Base-by-base conservation (phyloP, 1,140 invertebrate species). In the Tyrophagus putrescentiae region DNA sequence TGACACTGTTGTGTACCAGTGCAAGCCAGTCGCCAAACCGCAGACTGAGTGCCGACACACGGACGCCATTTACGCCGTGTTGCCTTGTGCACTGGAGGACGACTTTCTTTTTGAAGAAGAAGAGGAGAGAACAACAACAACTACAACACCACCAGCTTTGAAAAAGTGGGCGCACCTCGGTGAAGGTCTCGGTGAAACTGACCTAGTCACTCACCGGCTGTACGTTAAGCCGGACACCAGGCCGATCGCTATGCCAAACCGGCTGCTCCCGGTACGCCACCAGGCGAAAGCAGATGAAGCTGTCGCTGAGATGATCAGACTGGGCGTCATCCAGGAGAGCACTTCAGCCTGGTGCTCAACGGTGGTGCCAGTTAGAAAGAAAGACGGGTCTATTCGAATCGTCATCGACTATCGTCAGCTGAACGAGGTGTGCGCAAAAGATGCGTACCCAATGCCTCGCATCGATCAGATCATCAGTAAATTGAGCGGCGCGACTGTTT, bases 381-480 rank as follows among this genome's bases (percentile, higher is more conserved):
- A 72, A 53, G 67, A 77, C 69, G 68, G 72, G 42, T 59, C 68
- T 41, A 41, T 67, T 28, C 64, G 72, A 60, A 61, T 76, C 61
- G 74, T 69, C 62, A 61, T 77, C 0, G 75, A 79, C 64, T 79
- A 70, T 63, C 42, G 75, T n/a, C 31, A 54, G 18, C 54, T 79
- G n/a, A 78, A 79, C 64, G 7, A 21, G 57, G 67, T 54, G 0
- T 76, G 69, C 0, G 67, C 68, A 0, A 66, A 68, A 50, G 75
- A 78, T 64, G 67, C 63, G 42, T 80, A 73, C 66, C 77, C 78
- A 65, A 60, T 79, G 3, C 76, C 74, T 0, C 45, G 67, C 6
- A 75, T 78, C 16, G 41, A 44, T 18, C 41, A 27, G 25, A 13
- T n/a, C 27, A 18, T 60, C 13, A n/a, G n/a, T n/a, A 13, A 13